phyloP scores from a whole-genome alignment of 1,140 invertebrate genomes.

The Chymomyza costata region DNA sequence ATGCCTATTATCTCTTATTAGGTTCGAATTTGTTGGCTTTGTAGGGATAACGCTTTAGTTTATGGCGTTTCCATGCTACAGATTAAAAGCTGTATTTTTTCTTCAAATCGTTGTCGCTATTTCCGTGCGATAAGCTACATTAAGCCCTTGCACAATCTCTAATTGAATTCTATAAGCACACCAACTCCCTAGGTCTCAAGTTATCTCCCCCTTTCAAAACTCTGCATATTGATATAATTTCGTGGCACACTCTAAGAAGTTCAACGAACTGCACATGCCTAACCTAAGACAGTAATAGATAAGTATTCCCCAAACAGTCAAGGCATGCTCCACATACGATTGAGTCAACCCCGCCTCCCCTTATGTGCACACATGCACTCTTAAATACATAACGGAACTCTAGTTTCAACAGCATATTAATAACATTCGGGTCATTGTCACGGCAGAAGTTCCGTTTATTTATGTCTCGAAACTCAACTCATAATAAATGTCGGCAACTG shows the following conservation, averaged over 20 bases:
- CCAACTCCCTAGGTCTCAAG: neutral
- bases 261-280: slow-evolving; percentile 51
- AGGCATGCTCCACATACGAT: slow-evolving; percentile 35
- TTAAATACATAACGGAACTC: slow-evolving; percentile 63
- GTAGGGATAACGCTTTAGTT: no score
- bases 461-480: slow-evolving; percentile 28
- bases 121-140: no score
- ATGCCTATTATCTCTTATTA: no score
- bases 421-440: slow-evolving; percentile 70
- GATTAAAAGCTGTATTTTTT: no score
- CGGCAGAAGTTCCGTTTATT: slow-evolving; percentile 57
- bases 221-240: slow-evolving; percentile 32
- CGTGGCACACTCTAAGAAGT: slow-evolving; percentile 60
- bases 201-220: slow-evolving; percentile 38
- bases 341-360: slow-evolving; percentile 13
- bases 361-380: slow-evolving; percentile 5
- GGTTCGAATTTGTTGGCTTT: no score
- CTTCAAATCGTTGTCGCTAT: no score
- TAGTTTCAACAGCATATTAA: slow-evolving; percentile 59
- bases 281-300: slow-evolving; percentile 57
- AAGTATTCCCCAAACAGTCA: slow-evolving; percentile 17
- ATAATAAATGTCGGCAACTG: slow-evolving; percentile 53
- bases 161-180: no score
- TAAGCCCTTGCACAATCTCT: no score
- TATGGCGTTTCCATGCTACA: no score